Conservation (phyloP, 2,113 vertebrate species). For the Salvelinus alpinus region DNA sequence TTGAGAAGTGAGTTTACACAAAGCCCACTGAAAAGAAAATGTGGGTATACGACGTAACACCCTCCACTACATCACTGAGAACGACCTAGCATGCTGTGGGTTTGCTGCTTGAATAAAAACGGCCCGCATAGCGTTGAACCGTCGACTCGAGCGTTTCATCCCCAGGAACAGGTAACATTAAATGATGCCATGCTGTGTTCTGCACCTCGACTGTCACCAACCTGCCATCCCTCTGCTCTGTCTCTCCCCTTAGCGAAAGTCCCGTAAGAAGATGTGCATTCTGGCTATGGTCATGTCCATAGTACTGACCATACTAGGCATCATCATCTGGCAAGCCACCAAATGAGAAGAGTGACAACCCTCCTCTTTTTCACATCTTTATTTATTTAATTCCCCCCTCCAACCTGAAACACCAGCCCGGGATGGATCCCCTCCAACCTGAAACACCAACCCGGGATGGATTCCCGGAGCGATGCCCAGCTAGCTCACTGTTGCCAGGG, state of each 20-base stretch:
- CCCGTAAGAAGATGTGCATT: constrained; percentile 97
- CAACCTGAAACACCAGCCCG: no score
- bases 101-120: no score
- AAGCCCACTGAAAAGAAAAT: no score
- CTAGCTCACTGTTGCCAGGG: background rate
- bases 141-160: no score
- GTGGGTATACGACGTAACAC: no score
- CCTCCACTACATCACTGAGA: no score
- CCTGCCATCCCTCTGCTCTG: background rate
- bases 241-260: constrained; percentile 83
- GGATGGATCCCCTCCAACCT: background rate
- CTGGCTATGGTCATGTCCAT: constrained; percentile 81
- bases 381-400: constrained; percentile 37
- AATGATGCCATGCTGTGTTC: background rate
- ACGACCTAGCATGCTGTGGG: no score
- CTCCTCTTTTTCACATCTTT: constrained; percentile 15
- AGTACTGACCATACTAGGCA: constrained; percentile 69
- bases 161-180: no score
- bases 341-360: constrained; percentile 66
- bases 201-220: background rate
- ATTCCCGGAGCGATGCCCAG: constrained; percentile 3
- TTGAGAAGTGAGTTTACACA: no score
- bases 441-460: constrained; percentile 28
- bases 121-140: no score
- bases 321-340: constrained; percentile 75